Base-by-base conservation (phyloP, 2,797 vertebrate genomes). In the Sarcophilus harrisii region DNA sequence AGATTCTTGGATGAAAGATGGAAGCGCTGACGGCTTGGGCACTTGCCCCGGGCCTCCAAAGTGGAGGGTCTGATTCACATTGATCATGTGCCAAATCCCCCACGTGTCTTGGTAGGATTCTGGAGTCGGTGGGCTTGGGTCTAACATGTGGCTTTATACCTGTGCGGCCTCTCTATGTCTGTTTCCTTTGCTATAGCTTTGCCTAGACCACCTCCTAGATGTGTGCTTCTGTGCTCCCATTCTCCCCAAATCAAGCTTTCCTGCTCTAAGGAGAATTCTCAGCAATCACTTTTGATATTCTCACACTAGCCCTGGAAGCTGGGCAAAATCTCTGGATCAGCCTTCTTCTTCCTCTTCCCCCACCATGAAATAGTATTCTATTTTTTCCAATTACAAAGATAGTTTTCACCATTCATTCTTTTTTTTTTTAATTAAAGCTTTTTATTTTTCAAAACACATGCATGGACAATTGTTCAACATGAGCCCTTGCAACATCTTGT, bases 1-100 rank as follows among this genome's bases (percentile, higher is more conserved):
- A 81, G 62, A 58, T 96, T 94, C 93, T 97, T 73, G 96, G 96
- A 97, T 96, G 94, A 97, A 97, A 97, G 97, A 57, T 12, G 16
- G 93, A 96, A 95, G 95, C 95, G 2, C 32, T 24, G 3, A 21
- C 73, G 24, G 73, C 24, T 81, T 45, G n/a, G 8, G 18, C n/a
- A 24, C 73, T 45, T 45, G 21, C 73, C n/a, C 32, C 73, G 10
- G 73, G 8, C 73, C 38, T 81, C 18, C 0, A 8, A 81, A 81
- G 21, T 3, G 12, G 73, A 45, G 73, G 73, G 21, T 8, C 73
- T 21, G 8, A 38, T 81, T 81, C 73, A 24, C 8, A 1, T 21
- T 9, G 73, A 29, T 10, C 2, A 10, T 38, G 18, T 10, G 14
- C 24, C 73, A 38, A 11, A 27, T 81, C 18, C 73, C 30, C 32